A percentile compares a stretch with the other conserved stretches of the same genome.
phyloP scores from a whole-genome alignment of 1,140 invertebrate species.

The Pristionchus pacificus region DNA sequence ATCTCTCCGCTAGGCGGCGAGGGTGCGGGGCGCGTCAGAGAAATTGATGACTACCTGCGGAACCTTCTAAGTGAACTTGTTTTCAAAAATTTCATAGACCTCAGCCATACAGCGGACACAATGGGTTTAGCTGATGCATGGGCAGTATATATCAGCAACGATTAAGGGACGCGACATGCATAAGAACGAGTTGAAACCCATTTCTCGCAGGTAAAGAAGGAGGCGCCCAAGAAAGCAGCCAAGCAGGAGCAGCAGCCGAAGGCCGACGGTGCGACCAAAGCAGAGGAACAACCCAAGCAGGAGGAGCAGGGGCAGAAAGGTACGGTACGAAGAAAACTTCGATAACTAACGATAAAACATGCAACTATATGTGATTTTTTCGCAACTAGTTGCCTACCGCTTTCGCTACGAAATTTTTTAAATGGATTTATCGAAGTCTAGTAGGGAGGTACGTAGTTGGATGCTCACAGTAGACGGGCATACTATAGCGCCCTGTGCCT shows the following conservation, averaged over 20 bases:
- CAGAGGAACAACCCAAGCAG: background rate
- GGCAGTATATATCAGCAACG: no score
- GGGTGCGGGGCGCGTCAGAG: no score
- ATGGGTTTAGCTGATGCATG: no score
- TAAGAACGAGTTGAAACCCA: constrained; percentile 1
- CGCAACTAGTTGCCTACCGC: background rate
- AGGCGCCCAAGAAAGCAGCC: constrained; percentile 19
- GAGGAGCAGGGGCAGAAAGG: no score
- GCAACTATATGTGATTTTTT: background rate
- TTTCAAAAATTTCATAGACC: no score
- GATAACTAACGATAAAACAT: background rate
- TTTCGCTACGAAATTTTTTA: background rate
- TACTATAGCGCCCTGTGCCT: background rate
- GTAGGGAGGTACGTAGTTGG: no score
- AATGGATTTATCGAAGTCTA: constrained; percentile 2
- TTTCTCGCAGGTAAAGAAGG: constrained; percentile 4
- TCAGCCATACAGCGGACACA: no score
- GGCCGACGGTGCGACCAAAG: constrained; percentile 2
- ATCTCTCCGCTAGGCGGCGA: no score
- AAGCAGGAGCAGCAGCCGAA: constrained; percentile 8
- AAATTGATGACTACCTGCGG: no score
- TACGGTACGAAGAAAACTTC: background rate
- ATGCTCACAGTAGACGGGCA: no score
- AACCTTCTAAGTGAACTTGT: no score
- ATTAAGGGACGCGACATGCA: no score